These are phyloP conservation scores for Hydrozoanthus tunicans DNA, from an alignment of 64 coral and sea anemone genomes.

Conservation along the genomic window DNA sequence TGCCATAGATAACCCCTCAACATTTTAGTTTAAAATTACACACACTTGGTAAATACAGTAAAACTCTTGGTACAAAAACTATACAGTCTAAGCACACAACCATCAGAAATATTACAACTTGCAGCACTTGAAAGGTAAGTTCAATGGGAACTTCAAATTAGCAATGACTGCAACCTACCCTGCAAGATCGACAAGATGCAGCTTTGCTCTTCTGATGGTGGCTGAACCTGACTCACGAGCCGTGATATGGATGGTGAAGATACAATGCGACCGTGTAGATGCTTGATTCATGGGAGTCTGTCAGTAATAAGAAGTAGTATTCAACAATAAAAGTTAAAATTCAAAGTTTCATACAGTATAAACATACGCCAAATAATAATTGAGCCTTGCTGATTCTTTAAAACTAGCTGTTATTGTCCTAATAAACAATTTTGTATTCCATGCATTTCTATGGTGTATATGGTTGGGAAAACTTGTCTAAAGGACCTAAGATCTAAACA, in stretches of 20 bases:
- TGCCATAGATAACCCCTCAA: too few relatives aligned
- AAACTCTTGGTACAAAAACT: too few relatives aligned
- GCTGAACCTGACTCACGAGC: conserved; percentile 82
- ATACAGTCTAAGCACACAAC: too few relatives aligned
- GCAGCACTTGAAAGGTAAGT: too few relatives aligned
- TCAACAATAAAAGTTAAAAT: neutral
- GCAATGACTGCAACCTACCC: conserved; percentile 57
- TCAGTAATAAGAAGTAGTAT: neutral
- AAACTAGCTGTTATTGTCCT: too few relatives aligned
- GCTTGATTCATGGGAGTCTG: conserved; percentile 99
- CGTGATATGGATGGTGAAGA: conserved; percentile 95
- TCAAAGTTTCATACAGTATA: neutral
- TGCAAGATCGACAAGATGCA: conserved; percentile 96
- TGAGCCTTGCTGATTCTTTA: too few relatives aligned
- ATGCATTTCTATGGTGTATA: too few relatives aligned
- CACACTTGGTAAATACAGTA: too few relatives aligned
- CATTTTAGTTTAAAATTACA: too few relatives aligned
- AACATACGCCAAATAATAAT: neutral
- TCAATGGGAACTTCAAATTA: too few relatives aligned
- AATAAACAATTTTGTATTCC: too few relatives aligned
- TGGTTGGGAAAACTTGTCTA: neutral
- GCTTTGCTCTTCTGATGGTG: conserved; percentile 91
- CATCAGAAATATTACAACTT: too few relatives aligned
- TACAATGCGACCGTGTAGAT: conserved; percentile 95
- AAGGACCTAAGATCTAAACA: neutral